Conservation (phyloP, 2,113 vertebrate genomes). For the Colius striatus region DNA sequence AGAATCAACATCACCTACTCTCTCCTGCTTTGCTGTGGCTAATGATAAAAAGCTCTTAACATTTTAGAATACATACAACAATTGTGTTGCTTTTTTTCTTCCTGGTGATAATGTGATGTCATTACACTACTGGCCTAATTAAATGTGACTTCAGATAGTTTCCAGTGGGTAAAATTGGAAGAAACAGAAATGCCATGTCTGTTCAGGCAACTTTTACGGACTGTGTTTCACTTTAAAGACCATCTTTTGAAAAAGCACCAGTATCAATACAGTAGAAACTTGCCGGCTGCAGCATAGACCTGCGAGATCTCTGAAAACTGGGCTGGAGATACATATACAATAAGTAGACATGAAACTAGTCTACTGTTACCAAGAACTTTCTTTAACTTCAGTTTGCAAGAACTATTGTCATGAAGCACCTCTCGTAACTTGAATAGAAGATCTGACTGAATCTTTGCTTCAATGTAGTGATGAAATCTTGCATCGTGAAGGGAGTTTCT, state of each 20-base stretch:
- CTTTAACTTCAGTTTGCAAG: not conserved
- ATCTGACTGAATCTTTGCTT: not conserved
- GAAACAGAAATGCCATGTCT: not conserved
- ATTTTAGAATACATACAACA: not conserved
- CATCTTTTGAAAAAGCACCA: not conserved
- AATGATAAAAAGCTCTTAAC: not conserved
- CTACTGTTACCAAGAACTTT: not conserved
- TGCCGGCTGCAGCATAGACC: not conserved
- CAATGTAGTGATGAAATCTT: not conserved
- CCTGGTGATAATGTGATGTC: not conserved
- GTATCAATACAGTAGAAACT: not conserved
- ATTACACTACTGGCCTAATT: not conserved
- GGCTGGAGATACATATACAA: not conserved
- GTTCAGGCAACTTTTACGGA: not conserved
- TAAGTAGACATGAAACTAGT: not conserved
- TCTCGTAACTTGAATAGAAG: fast-evolving
- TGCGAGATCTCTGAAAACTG: not conserved
- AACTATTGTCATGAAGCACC: not conserved
- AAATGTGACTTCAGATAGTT: not conserved
- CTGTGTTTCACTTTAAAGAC: not conserved
- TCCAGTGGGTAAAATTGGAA: not conserved
- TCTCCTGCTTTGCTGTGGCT: not conserved
- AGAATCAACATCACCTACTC: not conserved
- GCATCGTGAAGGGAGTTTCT: not conserved
- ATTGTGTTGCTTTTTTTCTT: not conserved